Percentiles rank a stretch among this genome's conserved stretches.
Evolutionary conservation across 1,140 invertebrate species (phyloP).

Genomic region (Phthorimaea operculella): DNA sequence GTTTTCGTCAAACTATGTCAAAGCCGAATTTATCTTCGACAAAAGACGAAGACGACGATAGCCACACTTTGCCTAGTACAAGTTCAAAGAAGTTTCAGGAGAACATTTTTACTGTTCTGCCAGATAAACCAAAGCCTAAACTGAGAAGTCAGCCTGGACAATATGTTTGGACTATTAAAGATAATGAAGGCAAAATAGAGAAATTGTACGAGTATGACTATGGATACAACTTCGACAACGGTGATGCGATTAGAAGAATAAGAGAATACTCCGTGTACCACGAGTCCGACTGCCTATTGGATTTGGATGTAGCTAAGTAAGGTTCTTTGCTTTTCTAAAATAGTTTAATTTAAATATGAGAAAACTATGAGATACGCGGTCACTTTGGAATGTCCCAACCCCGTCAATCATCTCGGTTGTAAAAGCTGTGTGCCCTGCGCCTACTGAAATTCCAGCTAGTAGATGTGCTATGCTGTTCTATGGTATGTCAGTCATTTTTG

Average conservation of each 20-base stretch:
- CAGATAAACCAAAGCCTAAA: constrained; percentile 18
- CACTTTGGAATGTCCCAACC: too few species aligned
- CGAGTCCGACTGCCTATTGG: constrained; percentile 51
- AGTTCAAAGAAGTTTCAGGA: not conserved
- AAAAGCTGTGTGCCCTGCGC: too few species aligned
- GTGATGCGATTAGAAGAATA: constrained; percentile 42
- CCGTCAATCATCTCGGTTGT: too few species aligned
- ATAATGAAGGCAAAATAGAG: constrained; percentile 52
- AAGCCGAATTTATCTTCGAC: not conserved
- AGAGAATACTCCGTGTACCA: constrained; percentile 54
- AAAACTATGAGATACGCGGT: too few species aligned
- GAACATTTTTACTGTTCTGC: not conserved
- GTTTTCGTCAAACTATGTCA: constrained; percentile 9
- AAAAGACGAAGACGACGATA: not conserved
- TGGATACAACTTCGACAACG: constrained; percentile 34
- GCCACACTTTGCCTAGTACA: not conserved
- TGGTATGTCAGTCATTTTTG: too few species aligned
- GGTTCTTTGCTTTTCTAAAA: too few species aligned
- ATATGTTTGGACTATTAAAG: constrained; percentile 51
- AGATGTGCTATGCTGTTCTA: too few species aligned
- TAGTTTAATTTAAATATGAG: too few species aligned
- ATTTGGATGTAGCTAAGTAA: constrained; percentile 15
- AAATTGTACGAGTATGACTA: constrained; percentile 52
- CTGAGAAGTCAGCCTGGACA: constrained; percentile 40
- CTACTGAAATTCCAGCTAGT: too few species aligned